Base-by-base conservation (phyloP, 1,140 invertebrate genomes). In the Acyrthosiphon pisum region DNA sequence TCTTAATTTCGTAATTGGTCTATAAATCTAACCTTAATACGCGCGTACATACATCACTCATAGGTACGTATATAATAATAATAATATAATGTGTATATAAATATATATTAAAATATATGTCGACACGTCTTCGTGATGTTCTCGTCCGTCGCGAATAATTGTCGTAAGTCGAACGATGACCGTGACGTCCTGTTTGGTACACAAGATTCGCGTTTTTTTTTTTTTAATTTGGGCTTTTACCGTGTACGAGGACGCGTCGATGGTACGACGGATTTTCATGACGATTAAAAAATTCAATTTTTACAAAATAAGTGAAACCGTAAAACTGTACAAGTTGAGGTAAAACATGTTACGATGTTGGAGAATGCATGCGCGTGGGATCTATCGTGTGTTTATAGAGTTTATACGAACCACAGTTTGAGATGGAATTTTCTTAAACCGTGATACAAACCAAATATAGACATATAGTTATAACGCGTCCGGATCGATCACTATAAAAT, bases 1-100 rank as follows among this genome's bases (percentile, higher is more conserved):
- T 41, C 37, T 90, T 68, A 30, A 90, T 68, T 90, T 90, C 89
- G 89, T 44, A 90, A 90, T 90, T 68, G 56, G 89, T 90, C 89
- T 90, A 68, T 68, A 90, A 44, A 44, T 90, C 89, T 90, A 90
- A 90, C 89, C 89, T 90, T 90, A 60, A 90, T 90, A 30, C 89
- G 56, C 22, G 23, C 6, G n/a, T 26, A 18, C 26, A 86, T 11
- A 46, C 26, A 86, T 76, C 41, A 44, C 30, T 7, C 76, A 86
- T 76, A 76, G 60, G n/a, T 76, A 76, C 60, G 30, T n/a, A 6
- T 35, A 76, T 76, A 76, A 76, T 53, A 53, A 53, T 48, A 14
- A 46, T 46, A 46, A 46, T 76, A n/a, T 76, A 35, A 76, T 76
- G 60, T 30, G 60, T 14, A 14, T 68, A 68, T 68, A 68, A 14